Evolutionary conservation across 1,140 invertebrate genomes (phyloP).

Genomic region (Teleogryllus occipitalis): DNA sequence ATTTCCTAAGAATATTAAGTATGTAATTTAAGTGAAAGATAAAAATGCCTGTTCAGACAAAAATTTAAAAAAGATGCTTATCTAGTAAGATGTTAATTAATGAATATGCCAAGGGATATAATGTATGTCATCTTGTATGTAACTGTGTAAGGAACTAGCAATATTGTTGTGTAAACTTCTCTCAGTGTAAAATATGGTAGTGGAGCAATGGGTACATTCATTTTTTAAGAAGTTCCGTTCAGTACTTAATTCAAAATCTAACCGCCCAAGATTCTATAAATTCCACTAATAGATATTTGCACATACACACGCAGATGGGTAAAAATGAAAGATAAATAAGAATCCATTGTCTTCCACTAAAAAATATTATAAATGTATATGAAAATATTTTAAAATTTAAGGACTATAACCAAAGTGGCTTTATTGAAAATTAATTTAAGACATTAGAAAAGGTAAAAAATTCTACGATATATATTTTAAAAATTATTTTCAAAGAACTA

Average conservation of each 20-base stretch:
- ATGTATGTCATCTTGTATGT: background rate
- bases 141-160: background rate
- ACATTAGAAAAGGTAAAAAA: background rate
- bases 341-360: background rate
- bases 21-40: background rate
- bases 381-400: background rate
- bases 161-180: slow-evolving; percentile 2
- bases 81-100: background rate
- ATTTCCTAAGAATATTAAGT: too few relatives aligned
- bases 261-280: background rate
- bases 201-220: background rate
- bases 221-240: background rate
- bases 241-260: background rate
- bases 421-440: slow-evolving; percentile 1
- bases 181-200: background rate
- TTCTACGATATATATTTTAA: background rate
- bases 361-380: background rate
- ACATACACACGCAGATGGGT: background rate
- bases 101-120: background rate
- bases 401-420: background rate
- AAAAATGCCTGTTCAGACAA: background rate
- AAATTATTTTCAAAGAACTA: background rate
- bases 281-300: background rate
- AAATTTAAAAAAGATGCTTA: background rate
- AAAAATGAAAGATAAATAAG: background rate